Percentiles rank a stretch among this genome's conserved stretches.
These are phyloP conservation scores for Drosophila pseudotalamancana DNA, from an alignment of 2,888 invertebrate genomes.

Conservation along the genomic window DNA sequence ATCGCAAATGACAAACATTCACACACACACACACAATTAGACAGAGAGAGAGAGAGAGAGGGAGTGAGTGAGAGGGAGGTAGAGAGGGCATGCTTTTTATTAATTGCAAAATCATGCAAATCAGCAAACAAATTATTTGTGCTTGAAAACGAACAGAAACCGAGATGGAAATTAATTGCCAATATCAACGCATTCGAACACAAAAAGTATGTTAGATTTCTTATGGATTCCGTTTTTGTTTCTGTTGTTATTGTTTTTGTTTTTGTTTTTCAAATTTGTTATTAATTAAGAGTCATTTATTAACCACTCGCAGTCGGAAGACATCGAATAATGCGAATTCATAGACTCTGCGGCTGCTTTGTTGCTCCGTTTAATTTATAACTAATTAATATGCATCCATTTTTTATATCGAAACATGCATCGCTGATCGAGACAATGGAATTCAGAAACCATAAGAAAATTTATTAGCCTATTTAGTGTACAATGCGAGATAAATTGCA, in stretches of 20 bases:
- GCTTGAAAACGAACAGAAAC: conserved; percentile 44
- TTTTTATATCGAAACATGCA: conserved; percentile 41
- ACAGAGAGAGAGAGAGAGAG: not conserved
- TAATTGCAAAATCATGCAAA: conserved; percentile 78
- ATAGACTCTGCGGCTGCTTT: conserved; percentile 55
- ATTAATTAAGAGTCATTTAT: conserved; percentile 74
- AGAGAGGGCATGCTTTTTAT: conserved; percentile 45
- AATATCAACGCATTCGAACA: conserved; percentile 73
- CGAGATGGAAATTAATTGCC: conserved; percentile 71
- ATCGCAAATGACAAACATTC: conserved; percentile 64
- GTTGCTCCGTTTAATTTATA: conserved; percentile 58
- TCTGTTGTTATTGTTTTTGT: conserved; percentile 11
- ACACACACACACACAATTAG: conserved; percentile 1
- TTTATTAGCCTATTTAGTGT: conserved; percentile 45
- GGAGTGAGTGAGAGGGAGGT: not conserved
- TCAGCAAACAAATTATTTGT: conserved; percentile 50
- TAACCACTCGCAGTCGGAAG: conserved; percentile 62
- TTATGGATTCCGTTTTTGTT: conserved; percentile 41
- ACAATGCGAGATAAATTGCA: conserved; percentile 35
- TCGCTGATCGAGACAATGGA: conserved; percentile 34
- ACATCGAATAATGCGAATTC: conserved; percentile 40
- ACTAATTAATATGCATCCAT: conserved; percentile 67
- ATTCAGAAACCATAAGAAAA: conserved; percentile 27
- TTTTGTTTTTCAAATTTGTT: conserved; percentile 61
- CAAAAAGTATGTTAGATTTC: conserved; percentile 59